Percentiles rank a stretch among this genome's conserved stretches.
Evolutionary conservation across 64 coral and sea anemone genomes (phyloP).

Genomic region (Cladopsammia gracilis): DNA sequence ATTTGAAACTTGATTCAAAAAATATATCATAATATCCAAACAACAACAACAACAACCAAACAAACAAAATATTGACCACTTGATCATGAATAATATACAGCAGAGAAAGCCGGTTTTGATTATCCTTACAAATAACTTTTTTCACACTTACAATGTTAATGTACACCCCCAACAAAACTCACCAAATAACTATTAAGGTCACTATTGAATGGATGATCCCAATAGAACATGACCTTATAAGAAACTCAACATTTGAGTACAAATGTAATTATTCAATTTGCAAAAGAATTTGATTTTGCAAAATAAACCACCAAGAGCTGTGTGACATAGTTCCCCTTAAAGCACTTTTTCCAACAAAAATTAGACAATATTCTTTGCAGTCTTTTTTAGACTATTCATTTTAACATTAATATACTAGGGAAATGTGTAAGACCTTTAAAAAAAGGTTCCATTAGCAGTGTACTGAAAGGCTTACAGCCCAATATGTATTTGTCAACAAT

Average conservation of each 20-base stretch:
- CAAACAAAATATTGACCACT: too few relatives aligned
- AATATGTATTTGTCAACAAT: constrained; percentile 3
- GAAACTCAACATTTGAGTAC: too few relatives aligned
- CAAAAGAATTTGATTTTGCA: background rate
- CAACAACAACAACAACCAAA: too few relatives aligned
- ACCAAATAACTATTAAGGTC: background rate
- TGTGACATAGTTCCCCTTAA: background rate
- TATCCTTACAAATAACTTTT: too few relatives aligned
- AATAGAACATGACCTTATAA: background rate
- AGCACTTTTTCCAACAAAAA: background rate
- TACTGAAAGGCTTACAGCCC: constrained; percentile 3
- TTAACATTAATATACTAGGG: constrained; percentile 35
- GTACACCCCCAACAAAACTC: too few relatives aligned
- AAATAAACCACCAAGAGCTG: background rate
- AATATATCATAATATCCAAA: too few relatives aligned
- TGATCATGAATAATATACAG: too few relatives aligned
- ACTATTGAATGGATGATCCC: background rate
- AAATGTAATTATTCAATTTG: too few relatives aligned
- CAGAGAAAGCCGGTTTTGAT: too few relatives aligned
- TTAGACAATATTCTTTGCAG: constrained; percentile 21
- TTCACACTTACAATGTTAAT: too few relatives aligned
- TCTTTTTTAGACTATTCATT: constrained; percentile 20
- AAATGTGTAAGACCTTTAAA: constrained; percentile 1
- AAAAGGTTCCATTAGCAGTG: background rate
- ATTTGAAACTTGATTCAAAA: too few relatives aligned